Base-by-base conservation (phyloP, 2,888 invertebrate genomes). In the Epinotia bilunana region DNA sequence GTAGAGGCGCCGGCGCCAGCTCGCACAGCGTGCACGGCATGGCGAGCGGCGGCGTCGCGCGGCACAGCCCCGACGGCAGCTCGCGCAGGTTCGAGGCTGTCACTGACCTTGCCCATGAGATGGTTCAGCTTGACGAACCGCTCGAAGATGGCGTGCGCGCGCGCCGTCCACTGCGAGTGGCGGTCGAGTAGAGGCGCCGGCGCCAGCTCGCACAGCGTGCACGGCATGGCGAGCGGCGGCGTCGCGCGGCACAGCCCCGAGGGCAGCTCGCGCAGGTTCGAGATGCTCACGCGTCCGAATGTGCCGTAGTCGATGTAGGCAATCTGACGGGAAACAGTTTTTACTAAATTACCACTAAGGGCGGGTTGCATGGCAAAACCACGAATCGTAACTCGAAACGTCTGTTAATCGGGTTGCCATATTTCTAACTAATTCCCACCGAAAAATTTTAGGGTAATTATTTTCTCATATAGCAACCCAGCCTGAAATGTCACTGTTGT, bases 271-370 rank as follows among this genome's bases (percentile, higher is more conserved):
- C 93, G 94, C 58, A 96, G 79, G 75, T 94, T 92, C 67, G 89
- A 83, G 69, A 85, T 79, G 69, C 86, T 83, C 49, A 96, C 89
- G 60, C 90, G 88, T 0, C 90, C 94, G 20, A 86, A 91, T 80
- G 95, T 95, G 18, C 98, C 98, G 87, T 95, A 97, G 91, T 99
- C 98, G 69, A 98, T 95, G 86, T 96, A 98, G 70, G 95, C 93
- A 5, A 98, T 95, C 95, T 96, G 86, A 16, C 46, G 85, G 84
- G 64, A 63, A 76, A 63, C 43, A 76, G 74, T 0, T 49, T 5
- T 16, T 4, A 16, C 16, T 49, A 49, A 16, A 49, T 46, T 13
- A 46, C 0, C 13, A 46, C 12, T 12, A 33, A n/a, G n/a, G n/a
- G n/a, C n/a, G n/a, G n/a, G n/a, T n/a, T n/a, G n/a, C n/a, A n/a